These are phyloP conservation scores for Chloromyia formosa DNA, from an alignment of 2,888 invertebrate species.

Conservation along the genomic window DNA sequence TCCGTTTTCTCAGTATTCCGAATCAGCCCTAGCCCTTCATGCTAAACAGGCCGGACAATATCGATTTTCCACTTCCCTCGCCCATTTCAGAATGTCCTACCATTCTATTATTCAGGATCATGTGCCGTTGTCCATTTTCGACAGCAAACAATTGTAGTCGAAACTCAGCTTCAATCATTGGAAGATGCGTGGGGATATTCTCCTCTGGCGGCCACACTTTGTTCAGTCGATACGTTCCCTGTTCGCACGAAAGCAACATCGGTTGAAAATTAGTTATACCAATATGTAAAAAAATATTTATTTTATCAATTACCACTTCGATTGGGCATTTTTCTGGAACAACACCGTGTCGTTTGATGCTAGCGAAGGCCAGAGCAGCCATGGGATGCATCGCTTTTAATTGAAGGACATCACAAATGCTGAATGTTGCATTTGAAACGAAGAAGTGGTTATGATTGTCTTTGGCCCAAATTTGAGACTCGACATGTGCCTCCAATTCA, in stretches of 20 bases:
- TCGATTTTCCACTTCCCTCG: constrained; percentile 16
- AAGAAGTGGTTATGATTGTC: constrained; percentile 55
- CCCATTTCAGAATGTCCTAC: constrained; percentile 8
- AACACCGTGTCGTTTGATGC: constrained; percentile 56
- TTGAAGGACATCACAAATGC: constrained; percentile 56
- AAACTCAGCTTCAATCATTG: constrained; percentile 57
- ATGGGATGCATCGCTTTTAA: constrained; percentile 57
- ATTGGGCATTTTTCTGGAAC: constrained; percentile 58
- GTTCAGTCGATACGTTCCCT: constrained; percentile 58
- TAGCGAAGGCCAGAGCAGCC: constrained; percentile 55
- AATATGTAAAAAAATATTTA: neutral
- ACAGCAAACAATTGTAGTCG: constrained; percentile 53
- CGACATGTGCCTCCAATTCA: constrained; percentile 56
- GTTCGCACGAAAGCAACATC: too few relatives aligned
- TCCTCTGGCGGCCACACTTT: constrained; percentile 62
- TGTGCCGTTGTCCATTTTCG: constrained; percentile 56
- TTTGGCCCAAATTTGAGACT: constrained; percentile 55
- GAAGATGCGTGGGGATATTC: constrained; percentile 55
- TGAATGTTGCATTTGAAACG: constrained; percentile 56
- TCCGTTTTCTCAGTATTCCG: too few relatives aligned
- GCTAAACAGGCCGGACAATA: neutral
- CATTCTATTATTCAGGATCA: constrained; percentile 50
- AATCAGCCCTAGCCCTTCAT: too few relatives aligned
- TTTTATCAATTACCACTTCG: constrained; percentile 54
- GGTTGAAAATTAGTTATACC: too few relatives aligned